Evolutionary conservation across 2,113 vertebrate genomes (phyloP), one percentile per base, ranked within the genome.

Genomic region (Myocastor coypus): DNA sequence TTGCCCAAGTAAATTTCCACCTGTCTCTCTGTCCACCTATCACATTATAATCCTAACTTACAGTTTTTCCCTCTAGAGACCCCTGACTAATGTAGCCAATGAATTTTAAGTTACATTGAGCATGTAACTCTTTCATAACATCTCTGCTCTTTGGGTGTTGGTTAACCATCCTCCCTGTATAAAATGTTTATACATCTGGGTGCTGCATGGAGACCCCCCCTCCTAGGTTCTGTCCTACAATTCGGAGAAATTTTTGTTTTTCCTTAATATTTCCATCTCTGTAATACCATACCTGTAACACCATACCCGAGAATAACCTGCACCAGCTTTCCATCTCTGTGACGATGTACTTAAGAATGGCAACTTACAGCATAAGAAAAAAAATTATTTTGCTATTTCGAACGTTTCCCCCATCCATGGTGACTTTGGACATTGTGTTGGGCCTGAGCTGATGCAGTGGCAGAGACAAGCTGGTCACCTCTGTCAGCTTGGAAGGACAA

Each of bases 191-290:
- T 66, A 16, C 2, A 4, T 40, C 37, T n/a, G 57, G 17, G 24
- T 71, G 81, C 34, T 69, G 34, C 26, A 7, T 52, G 26, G 9
- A 71, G 8, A 89, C 1, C 0, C 1, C 0, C 0, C 37, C 26
- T 83, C 11, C 61, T 57, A 11, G 5, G 24, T 32, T 83, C 50
- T 55, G 46, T 83, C 37, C 30, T 30, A 9, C 13, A 28, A 46
- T 2, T 30, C 40, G 7, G 13, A 46, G 16, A 77, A 2, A 28
- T 13, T 3, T 77, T 77, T 77, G 46, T 46, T 46, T 46, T 46
- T 11, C 52, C 52, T 52, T 52, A 52, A 13, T 52, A 57, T 3
- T 57, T 57, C 55, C 55, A 57, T 57, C 55, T 57, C n/a, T 37
- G n/a, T 37, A 20, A 3, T 17, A 71, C 17, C 34, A 9, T 71